Evolutionary conservation across 2,113 vertebrate species (phyloP), one percentile per base, ranked within the genome.

Genomic region (Plecturocebus donacophilus): DNA sequence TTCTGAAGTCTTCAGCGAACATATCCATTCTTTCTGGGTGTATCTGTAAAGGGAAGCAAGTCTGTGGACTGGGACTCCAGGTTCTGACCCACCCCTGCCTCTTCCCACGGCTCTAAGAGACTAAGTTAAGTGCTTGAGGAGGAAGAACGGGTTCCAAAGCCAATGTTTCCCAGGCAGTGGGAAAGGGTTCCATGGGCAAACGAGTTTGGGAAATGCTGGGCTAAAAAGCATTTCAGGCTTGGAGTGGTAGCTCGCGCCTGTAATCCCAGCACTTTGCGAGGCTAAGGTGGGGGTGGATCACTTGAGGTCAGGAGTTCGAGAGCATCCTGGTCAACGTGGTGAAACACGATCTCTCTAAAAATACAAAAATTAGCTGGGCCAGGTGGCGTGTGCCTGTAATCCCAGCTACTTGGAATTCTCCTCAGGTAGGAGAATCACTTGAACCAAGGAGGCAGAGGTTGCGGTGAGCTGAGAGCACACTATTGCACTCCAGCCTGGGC

Each of bases 21-120:
- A 40, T 6, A 2, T 79, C 77, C 64, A 96, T 5, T 52, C 4
- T 85, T 73, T 98, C 96, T 0, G 32, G 66, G 20, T 16, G 58
- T 13, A 97, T 56, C 98, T 98, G 90, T 95, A 47, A 95, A 95
- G 90, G 8, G 82, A 95, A 35, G 35, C 27, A 9, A 56, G 90
- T 17, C 40, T 61, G 13, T 89, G 82, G 45, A 38, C 66, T 52
- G 42, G 42, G 49, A 56, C 11, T 38, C 5, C 7, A 83, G 61
- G 83, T 79, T 91, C 95, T 91, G 16, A 25, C 58, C 61, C 25
- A 11, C 68, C 52, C 66, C 73, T 25, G 47, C n/a, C 56, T 70
- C 40, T 85, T 77, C 70, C 61, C 49, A 32, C 16, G 9, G 32
- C 16, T 66, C 61, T 45, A n/a, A 23, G 32, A n/a, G 47, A 80